phyloP scores from a whole-genome alignment of 2,797 vertebrate genomes.

The Alcedo atthis region DNA sequence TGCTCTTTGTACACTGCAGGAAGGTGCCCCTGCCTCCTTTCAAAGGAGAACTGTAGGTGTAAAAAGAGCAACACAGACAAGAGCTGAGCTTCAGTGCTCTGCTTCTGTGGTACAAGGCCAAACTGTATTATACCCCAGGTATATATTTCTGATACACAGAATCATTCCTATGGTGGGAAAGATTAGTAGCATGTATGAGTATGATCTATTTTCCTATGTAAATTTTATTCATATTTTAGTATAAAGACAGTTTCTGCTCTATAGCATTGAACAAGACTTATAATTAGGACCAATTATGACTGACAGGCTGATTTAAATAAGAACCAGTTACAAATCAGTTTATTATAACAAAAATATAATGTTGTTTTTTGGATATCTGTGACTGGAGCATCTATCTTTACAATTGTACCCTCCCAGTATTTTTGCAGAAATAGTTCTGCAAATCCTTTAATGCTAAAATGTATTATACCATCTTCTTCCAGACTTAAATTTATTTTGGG shows the following conservation, averaged over 20 bases:
- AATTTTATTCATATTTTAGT: not conserved
- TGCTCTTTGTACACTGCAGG: not conserved
- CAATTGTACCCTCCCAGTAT: not conserved
- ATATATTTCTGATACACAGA: not conserved
- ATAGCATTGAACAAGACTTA: not conserved
- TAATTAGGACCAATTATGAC: not conserved
- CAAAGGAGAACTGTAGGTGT: not conserved
- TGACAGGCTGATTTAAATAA: not conserved
- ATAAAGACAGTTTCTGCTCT: not conserved
- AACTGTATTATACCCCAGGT: rapidly evolving
- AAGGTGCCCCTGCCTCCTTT: not conserved
- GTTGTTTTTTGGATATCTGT: not conserved
- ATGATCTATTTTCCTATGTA: not conserved
- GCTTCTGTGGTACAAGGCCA: not conserved
- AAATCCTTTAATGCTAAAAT: not conserved
- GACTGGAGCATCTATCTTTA: not conserved
- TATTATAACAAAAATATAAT: not conserved
- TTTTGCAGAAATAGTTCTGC: not conserved
- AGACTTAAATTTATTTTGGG: not conserved
- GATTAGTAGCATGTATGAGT: not conserved
- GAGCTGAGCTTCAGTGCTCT: not conserved
- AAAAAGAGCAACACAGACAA: not conserved
- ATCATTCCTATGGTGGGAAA: not conserved
- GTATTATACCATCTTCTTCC: not conserved
- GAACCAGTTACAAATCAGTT: not conserved